These are phyloP conservation scores for Drosophila tristis DNA, from an alignment of 1,140 invertebrate species.

Conservation along the genomic window DNA sequence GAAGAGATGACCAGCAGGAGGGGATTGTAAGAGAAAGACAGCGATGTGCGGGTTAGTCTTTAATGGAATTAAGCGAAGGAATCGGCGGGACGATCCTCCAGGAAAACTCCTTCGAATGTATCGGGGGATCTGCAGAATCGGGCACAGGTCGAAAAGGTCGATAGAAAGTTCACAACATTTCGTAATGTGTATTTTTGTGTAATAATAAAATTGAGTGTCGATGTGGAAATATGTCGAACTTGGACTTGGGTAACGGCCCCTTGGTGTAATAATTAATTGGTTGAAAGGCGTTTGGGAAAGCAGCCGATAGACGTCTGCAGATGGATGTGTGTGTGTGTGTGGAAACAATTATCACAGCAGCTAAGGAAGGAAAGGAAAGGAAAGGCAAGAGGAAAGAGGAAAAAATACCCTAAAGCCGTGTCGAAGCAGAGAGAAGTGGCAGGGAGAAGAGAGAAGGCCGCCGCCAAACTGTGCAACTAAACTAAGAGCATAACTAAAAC, in stretches of 20 bases:
- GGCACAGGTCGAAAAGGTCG: background rate
- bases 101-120: too few relatives aligned
- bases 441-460: background rate
- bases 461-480: background rate
- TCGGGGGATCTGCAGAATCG: background rate
- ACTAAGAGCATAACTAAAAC: conserved; percentile 26
- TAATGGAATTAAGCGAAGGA: too few relatives aligned
- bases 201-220: conserved; percentile 14
- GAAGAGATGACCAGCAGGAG: background rate
- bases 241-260: conserved; percentile 48
- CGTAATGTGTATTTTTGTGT: conserved; percentile 2
- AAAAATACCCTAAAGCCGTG: conserved; percentile 43
- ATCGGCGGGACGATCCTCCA: too few relatives aligned
- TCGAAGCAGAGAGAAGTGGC: conserved; percentile 37
- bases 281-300: conserved; percentile 47
- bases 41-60: too few relatives aligned
- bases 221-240: conserved; percentile 19
- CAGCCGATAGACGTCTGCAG: background rate
- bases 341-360: conserved; percentile 46
- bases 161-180: conserved; percentile 47
- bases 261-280: conserved; percentile 66
- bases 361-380: background rate
- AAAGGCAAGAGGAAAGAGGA: background rate
- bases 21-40: too few relatives aligned
- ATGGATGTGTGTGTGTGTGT: conserved; percentile 7